Percentiles rank a stretch among this genome's conserved stretches.
These are phyloP conservation scores for Acanthacorydalis orientalis DNA, from an alignment of 2,888 invertebrate genomes.

Conservation along the genomic window DNA sequence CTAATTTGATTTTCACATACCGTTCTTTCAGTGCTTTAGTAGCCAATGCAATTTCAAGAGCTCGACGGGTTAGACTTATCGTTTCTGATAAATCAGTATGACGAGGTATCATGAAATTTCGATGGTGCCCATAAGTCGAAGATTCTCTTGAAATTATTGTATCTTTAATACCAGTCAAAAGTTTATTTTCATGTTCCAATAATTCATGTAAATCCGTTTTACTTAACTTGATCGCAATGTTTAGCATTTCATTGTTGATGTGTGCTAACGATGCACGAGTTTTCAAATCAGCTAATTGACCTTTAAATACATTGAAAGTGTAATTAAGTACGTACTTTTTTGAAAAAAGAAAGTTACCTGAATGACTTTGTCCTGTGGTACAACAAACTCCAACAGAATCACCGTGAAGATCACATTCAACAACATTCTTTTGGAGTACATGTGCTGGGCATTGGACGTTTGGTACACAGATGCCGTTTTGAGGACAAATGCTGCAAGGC, in stretches of 20 bases:
- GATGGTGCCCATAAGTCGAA: conserved; percentile 26
- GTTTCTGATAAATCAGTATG: conserved; percentile 25
- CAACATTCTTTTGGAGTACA: conserved; percentile 21
- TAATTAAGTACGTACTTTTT: no score
- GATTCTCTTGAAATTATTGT: conserved; percentile 24
- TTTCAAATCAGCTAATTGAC: no score
- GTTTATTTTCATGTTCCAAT: background rate
- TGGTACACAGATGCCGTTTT: conserved; percentile 37
- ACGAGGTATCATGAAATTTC: conserved; percentile 21
- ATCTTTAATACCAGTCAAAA: conserved; percentile 13
- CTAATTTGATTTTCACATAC: conserved; percentile 17
- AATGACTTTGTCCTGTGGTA: conserved; percentile 40
- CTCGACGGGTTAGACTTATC: conserved; percentile 26
- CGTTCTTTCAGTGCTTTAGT: conserved; percentile 30
- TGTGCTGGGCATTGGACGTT: conserved; percentile 51
- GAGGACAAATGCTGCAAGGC: conserved; percentile 23
- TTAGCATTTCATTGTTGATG: no score
- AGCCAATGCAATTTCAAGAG: conserved; percentile 33
- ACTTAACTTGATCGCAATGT: background rate
- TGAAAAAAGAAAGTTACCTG: conserved; percentile 15
- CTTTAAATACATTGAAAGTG: no score
- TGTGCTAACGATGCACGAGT: no score
- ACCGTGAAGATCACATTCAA: conserved; percentile 31
- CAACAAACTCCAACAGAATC: conserved; percentile 42
- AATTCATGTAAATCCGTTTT: background rate